Evolutionary conservation across 2,797 vertebrate genomes (phyloP).

Genomic region (Pithecia hirsuta): DNA sequence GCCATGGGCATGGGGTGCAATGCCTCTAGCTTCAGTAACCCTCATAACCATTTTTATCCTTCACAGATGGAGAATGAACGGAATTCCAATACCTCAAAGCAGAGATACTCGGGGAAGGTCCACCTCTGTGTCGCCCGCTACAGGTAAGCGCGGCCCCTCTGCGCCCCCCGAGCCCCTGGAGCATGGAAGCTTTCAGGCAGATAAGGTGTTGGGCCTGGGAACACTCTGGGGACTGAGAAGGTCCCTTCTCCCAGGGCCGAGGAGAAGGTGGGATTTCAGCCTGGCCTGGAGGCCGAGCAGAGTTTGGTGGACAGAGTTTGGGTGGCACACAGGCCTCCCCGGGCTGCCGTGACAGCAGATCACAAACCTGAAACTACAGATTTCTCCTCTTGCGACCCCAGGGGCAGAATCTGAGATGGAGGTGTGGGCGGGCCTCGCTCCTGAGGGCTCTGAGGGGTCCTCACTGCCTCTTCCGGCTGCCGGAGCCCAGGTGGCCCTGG

Average conservation of each 20-base stretch:
- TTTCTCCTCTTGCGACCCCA: rapidly evolving
- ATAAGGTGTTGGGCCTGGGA: rapidly evolving
- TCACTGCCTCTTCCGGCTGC: too few relatives aligned
- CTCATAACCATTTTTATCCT: rapidly evolving
- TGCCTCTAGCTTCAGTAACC: not conserved
- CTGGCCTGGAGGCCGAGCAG: not conserved
- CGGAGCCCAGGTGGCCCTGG: rapidly evolving
- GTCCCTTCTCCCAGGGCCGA: not conserved
- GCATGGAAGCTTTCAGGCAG: rapidly evolving
- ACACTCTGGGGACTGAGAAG: rapidly evolving
- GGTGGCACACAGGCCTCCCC: rapidly evolving
- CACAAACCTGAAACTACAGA: not conserved
- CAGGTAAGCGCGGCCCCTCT: slow-evolving; percentile 86
- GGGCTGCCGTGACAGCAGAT: not conserved
- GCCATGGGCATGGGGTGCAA: rapidly evolving
- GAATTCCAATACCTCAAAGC: slow-evolving; percentile 91
- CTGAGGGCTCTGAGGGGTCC: not conserved
- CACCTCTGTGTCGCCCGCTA: slow-evolving; percentile 97
- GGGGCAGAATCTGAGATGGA: not conserved
- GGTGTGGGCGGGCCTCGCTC: rapidly evolving
- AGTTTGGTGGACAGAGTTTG: not conserved
- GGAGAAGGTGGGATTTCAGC: rapidly evolving
- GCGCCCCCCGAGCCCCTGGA: rapidly evolving
- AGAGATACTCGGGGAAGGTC: slow-evolving; percentile 95
- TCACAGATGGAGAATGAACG: slow-evolving; percentile 96